Percentiles rank a stretch among this genome's conserved stretches.
Evolutionary conservation across 2,888 invertebrate genomes (phyloP).

Genomic region (Trichogramma dendrolimi): DNA sequence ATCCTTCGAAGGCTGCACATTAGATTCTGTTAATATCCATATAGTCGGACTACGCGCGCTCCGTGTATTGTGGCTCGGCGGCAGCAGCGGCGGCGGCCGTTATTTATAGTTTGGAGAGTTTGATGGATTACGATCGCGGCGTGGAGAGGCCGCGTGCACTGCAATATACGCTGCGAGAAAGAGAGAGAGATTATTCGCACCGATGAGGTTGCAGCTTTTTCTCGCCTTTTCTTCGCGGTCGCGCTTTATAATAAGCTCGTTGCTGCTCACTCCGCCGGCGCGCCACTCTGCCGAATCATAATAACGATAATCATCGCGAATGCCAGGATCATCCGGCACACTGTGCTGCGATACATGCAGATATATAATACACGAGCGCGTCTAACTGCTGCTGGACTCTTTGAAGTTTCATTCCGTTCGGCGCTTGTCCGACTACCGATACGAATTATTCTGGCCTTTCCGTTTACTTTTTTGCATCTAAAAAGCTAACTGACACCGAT

Average conservation of each 20-base stretch:
- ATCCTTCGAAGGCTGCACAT: neutral
- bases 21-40: neutral
- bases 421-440: too few relatives aligned
- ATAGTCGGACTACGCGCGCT: neutral
- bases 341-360: too few relatives aligned
- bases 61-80: too few relatives aligned
- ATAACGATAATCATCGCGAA: constrained; percentile 25
- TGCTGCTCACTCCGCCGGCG: constrained; percentile 7
- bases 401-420: too few relatives aligned
- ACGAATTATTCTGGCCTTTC: too few relatives aligned
- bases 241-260: constrained; percentile 23
- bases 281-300: constrained; percentile 6
- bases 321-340: constrained; percentile 15
- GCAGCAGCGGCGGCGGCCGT: too few relatives aligned
- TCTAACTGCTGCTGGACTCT: too few relatives aligned
- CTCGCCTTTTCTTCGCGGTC: neutral
- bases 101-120: neutral
- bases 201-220: constrained; percentile 22
- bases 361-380: too few relatives aligned
- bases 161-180: constrained; percentile 1
- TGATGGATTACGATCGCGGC: constrained; percentile 23
- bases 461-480: too few relatives aligned
- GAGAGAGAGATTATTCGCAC: constrained; percentile 18
- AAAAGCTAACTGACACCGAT: too few relatives aligned
- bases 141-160: neutral